Conservation (phyloP, 23 tunicate genomes). For the Phallusia fumigata region DNA sequence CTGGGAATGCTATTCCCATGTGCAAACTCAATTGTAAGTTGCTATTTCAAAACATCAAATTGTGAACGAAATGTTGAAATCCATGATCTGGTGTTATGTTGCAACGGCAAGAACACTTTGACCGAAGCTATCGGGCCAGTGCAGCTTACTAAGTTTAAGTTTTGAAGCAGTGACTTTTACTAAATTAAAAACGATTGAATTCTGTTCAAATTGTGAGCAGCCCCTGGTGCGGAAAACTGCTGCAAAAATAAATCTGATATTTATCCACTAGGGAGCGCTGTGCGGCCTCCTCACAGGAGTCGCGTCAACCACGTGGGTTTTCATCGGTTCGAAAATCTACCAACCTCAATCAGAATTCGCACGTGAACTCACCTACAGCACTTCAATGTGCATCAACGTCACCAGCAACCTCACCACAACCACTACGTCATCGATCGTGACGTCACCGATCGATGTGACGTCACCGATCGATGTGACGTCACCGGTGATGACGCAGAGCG, state of each 20-base stretch:
- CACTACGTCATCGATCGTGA: background rate
- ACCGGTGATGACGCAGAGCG: background rate
- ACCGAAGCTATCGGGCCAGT: no score
- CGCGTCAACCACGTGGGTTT: constrained; percentile 33
- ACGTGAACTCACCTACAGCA: constrained; percentile 23
- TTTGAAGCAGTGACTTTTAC: no score
- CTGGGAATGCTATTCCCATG: constrained; percentile 22
- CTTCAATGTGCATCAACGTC: constrained; percentile 13
- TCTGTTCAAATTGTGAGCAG: no score
- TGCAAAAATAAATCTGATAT: no score
- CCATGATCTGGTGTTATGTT: no score
- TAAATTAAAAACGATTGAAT: no score
- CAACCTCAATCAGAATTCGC: constrained; percentile 35
- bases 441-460: background rate
- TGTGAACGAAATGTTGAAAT: no score
- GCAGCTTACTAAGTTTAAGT: no score
- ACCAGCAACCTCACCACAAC: constrained; percentile 9
- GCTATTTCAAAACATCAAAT: no score
- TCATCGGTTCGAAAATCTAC: constrained; percentile 36
- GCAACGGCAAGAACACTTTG: no score
- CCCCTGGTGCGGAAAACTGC: no score
- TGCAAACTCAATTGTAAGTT: constrained; percentile 1
- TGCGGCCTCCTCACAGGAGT: constrained; percentile 34
- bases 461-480: background rate
- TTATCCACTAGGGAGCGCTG: constrained; percentile 37